Percentiles rank a stretch among this genome's conserved stretches.
These are phyloP conservation scores for Cyaniris semiargus DNA, from an alignment of 2,888 invertebrate genomes.

Conservation along the genomic window DNA sequence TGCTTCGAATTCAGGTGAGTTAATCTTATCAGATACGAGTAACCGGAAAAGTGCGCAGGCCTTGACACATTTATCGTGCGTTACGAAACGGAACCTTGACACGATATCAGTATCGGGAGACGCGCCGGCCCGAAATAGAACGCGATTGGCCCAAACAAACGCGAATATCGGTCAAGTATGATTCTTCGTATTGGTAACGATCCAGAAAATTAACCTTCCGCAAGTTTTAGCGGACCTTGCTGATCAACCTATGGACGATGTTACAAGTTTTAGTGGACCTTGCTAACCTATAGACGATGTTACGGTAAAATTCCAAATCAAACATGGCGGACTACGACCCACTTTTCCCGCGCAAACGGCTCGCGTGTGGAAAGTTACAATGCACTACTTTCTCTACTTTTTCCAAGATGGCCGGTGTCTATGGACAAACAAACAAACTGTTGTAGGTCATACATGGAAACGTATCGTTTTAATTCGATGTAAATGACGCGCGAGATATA, in stretches of 20 bases:
- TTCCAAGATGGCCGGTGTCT: conserved; percentile 74
- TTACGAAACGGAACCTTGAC: conserved; percentile 76
- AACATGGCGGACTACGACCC: conserved; percentile 70
- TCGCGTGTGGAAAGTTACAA: conserved; percentile 77
- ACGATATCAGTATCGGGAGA: conserved; percentile 74
- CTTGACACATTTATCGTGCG: conserved; percentile 64
- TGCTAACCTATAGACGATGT: conserved; percentile 38
- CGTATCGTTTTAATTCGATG: neutral
- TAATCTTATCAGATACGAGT: conserved; percentile 47
- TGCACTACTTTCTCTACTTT: conserved; percentile 80
- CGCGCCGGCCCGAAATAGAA: conserved; percentile 73
- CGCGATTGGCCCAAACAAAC: conserved; percentile 52
- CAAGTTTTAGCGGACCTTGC: conserved; percentile 26
- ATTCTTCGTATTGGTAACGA: conserved; percentile 55
- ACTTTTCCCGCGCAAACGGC: conserved; percentile 75
- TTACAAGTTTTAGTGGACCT: conserved; percentile 26
- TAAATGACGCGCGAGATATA: conserved; percentile 1
- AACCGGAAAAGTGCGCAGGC: conserved; percentile 59
- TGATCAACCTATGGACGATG: too few relatives aligned
- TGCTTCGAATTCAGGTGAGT: conserved; percentile 37
- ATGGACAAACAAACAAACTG: conserved; percentile 51
- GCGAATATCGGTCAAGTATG: conserved; percentile 76
- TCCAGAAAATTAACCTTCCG: conserved; percentile 58
- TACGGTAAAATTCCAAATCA: conserved; percentile 65
- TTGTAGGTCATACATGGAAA: conserved; percentile 60